These are phyloP conservation scores for Volucella inflata DNA, from an alignment of 2,888 invertebrate genomes.

Conservation along the genomic window DNA sequence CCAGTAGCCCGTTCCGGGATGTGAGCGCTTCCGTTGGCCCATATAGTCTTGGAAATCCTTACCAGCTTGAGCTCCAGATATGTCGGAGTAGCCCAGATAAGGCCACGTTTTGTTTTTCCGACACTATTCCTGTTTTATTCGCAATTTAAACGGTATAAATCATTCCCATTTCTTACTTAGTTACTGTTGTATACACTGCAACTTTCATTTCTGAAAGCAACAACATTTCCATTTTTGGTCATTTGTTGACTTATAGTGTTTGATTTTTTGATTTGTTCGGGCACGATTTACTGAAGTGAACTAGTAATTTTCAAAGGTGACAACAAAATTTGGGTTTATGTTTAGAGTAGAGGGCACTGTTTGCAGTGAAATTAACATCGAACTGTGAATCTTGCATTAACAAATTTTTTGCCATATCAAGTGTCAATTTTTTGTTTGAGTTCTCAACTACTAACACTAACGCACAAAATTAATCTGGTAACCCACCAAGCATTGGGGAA, in stretches of 20 bases:
- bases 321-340: conserved; percentile 45
- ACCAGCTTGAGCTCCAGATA: too few relatives aligned
- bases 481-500: conserved; percentile 52
- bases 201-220: too few relatives aligned
- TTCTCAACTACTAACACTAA: conserved; percentile 65
- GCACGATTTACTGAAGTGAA: conserved; percentile 33
- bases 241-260: background rate
- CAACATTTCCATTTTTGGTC: too few relatives aligned
- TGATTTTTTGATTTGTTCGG: conserved; percentile 5
- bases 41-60: too few relatives aligned
- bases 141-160: too few relatives aligned
- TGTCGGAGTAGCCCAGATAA: too few relatives aligned
- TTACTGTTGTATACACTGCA: too few relatives aligned
- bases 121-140: too few relatives aligned
- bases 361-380: conserved; percentile 45
- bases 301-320: conserved; percentile 55
- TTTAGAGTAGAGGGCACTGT: conserved; percentile 47
- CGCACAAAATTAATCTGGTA: conserved; percentile 59
- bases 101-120: too few relatives aligned
- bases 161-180: too few relatives aligned
- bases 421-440: conserved; percentile 46
- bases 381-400: conserved; percentile 67
- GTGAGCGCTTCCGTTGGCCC: too few relatives aligned
- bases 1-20: too few relatives aligned
- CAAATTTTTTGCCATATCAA: conserved; percentile 59